phyloP scores from a whole-genome alignment of 2,113 vertebrate species.

The Merops nubicus region DNA sequence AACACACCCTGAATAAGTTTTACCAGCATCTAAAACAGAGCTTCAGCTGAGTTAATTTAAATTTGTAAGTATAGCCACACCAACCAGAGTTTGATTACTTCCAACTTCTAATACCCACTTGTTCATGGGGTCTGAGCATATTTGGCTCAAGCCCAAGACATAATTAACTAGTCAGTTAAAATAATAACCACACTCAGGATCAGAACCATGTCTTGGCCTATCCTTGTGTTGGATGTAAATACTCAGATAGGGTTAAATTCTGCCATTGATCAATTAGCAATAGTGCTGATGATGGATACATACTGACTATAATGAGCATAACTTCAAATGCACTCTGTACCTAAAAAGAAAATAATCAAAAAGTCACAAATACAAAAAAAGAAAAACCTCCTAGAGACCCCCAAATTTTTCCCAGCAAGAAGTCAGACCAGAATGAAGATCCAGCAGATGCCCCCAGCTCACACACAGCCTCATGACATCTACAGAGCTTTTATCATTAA shows the following conservation, averaged over 20 bases:
- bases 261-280: not conserved
- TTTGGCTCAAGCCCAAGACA: not conserved
- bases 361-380: too few relatives aligned
- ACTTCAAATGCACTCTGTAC: accelerated
- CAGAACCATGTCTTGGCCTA: not conserved
- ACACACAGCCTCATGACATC: accelerated
- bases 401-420: not conserved
- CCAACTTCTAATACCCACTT: not conserved
- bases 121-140: not conserved
- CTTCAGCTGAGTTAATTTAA: not conserved
- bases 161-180: not conserved
- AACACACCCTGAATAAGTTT: not conserved
- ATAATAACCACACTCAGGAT: not conserved
- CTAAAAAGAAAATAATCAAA: too few relatives aligned
- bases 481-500: not conserved
- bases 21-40: not conserved
- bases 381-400: not conserved
- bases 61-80: not conserved
- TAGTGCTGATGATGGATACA: too few relatives aligned
- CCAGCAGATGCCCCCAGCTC: not conserved
- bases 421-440: not conserved
- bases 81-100: not conserved
- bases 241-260: not conserved
- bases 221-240: not conserved
- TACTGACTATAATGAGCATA: not conserved